These are phyloP conservation scores for Drosophila greeni DNA, from an alignment of 2,888 invertebrate genomes.

Conservation along the genomic window DNA sequence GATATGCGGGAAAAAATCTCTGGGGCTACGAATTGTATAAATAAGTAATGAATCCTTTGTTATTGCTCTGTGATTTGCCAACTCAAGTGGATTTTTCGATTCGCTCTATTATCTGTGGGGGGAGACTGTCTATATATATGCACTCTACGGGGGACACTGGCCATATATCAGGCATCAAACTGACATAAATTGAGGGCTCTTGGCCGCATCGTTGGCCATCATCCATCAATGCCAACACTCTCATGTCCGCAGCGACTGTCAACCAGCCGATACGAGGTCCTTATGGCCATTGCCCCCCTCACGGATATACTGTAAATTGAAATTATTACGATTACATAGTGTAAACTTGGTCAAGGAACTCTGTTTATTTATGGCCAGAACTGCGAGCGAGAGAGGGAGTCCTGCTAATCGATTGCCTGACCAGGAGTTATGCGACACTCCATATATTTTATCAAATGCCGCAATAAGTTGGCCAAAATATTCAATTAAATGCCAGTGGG, in stretches of 20 bases:
- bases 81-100: conserved; percentile 52
- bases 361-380: conserved; percentile 62
- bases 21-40: conserved; percentile 47
- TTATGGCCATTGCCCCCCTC: background rate
- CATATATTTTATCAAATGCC: conserved; percentile 57
- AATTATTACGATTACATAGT: conserved; percentile 64
- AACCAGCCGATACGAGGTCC: conserved; percentile 26
- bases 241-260: conserved; percentile 51
- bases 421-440: conserved; percentile 55
- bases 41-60: conserved; percentile 67
- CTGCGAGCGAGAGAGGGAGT: conserved; percentile 5
- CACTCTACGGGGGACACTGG: conserved; percentile 28
- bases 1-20: conserved; percentile 52
- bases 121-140: too few species aligned
- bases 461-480: conserved; percentile 66
- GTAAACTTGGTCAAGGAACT: conserved; percentile 40
- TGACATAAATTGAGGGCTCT: conserved; percentile 61
- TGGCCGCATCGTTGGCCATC: conserved; percentile 48
- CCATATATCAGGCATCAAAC: conserved; percentile 60
- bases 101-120: conserved; percentile 31
- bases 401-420: conserved; percentile 53
- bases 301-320: conserved; percentile 58
- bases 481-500: conserved; percentile 64
- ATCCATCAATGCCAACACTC: conserved; percentile 70
- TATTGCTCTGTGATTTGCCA: conserved; percentile 62